Percentiles rank a stretch among this genome's conserved stretches.
phyloP scores from a whole-genome alignment of 2,113 vertebrate species.

The Naja naja region DNA sequence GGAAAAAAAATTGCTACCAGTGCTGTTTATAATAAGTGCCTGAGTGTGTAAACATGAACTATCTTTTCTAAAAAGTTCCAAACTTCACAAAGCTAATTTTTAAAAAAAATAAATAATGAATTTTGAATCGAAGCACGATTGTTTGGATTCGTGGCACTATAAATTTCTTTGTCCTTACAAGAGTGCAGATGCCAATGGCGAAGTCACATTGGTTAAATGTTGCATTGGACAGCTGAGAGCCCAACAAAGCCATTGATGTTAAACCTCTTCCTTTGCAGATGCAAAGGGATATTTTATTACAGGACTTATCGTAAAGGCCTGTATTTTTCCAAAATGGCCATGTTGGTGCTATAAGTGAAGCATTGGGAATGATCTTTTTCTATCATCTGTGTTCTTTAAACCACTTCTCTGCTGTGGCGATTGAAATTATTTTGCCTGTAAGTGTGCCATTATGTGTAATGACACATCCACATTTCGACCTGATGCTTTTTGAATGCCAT shows the following conservation, averaged over 20 bases:
- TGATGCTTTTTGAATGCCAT: constrained; percentile 16
- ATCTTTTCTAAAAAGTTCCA: neutral
- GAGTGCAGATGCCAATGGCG: neutral
- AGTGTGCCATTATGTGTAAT: neutral
- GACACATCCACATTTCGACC: neutral
- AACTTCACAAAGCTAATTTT: neutral
- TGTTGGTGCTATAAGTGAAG: neutral
- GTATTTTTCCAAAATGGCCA: neutral
- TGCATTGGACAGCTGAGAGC: neutral
- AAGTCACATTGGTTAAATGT: neutral
- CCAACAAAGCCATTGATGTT: neutral
- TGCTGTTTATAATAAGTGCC: neutral
- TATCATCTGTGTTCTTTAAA: neutral
- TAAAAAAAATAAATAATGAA: neutral
- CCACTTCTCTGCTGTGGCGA: neutral
- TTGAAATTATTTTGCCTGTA: neutral
- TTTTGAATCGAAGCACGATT: neutral
- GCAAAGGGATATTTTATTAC: neutral
- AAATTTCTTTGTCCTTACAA: neutral
- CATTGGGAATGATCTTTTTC: accelerated
- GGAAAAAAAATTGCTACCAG: neutral
- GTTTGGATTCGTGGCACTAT: neutral
- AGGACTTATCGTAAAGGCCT: neutral
- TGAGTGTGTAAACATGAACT: neutral
- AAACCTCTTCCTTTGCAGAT: neutral